Evolutionary conservation across 2,797 vertebrate genomes (phyloP), one percentile per base, ranked within the genome.

Genomic region (Gouania willdenowi): DNA sequence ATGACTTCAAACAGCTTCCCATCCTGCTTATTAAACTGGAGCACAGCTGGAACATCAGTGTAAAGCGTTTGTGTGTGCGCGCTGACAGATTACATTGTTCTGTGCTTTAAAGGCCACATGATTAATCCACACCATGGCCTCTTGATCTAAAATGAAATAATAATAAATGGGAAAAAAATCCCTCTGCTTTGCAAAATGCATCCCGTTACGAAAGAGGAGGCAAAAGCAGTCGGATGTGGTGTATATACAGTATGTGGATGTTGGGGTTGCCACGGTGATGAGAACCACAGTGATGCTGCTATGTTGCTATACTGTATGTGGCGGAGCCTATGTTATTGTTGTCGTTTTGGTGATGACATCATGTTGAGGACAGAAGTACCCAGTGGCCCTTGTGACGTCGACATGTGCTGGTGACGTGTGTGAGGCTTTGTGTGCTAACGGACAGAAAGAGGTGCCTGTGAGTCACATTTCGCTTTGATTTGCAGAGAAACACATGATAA

Each of bases 401-500:
- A 24, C 25, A 30, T 5, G 13, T 35, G 44, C 26, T 26, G 16
- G 32, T 18, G 27, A 16, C 21, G 4, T 14, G 19, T 15, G 11
- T 9, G 31, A 18, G 16, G 29, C 8, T 45, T 24, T 47, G 20
- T 52, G 19, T 22, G 47, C 32, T 38, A 32, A 25, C 6, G 11
- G 14, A 52, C 1, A 10, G 5, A 12, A 14, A 10, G 20, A 38
- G 41, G 35, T 51, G 65, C 32, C 23, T 23, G 8, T 47, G 43
- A 8, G 26, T 69, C 62, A 66, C 47, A 28, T 67, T 56, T 35
- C 64, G 30, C 12, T 45, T 38, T 18, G 6, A 59, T 21, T 22
- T 21, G 20, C 26, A 17, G 14, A 38, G 15, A 26, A 14, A 30
- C 26, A 34, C 44, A 59, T 57, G 47, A 23, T 46, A 53, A 65